Conservation (phyloP, 2,113 vertebrate genomes). For the Poicephalus meyeri region DNA sequence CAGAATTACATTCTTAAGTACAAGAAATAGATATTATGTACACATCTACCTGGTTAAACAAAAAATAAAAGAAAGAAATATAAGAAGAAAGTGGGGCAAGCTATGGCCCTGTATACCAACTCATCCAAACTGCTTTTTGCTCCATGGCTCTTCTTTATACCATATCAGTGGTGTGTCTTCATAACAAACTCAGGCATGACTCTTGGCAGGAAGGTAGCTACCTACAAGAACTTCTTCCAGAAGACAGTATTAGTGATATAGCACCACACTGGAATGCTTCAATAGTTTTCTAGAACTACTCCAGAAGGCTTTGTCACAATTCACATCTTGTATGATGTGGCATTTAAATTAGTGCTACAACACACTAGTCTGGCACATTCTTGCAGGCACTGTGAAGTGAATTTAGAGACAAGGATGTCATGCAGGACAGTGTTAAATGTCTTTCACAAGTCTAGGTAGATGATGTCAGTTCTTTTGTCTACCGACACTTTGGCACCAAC, state of each 20-base stretch:
- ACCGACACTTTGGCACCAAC: neutral
- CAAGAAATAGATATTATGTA: neutral
- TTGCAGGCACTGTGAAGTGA: neutral
- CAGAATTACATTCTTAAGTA: neutral
- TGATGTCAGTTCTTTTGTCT: neutral
- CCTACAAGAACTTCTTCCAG: neutral
- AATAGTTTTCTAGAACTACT: neutral
- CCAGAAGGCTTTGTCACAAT: neutral
- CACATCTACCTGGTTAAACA: neutral
- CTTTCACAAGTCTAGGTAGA: neutral
- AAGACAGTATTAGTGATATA: neutral
- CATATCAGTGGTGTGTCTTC: neutral
- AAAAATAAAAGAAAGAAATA: neutral
- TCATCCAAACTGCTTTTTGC: neutral
- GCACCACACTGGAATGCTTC: neutral
- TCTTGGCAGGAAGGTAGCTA: neutral
- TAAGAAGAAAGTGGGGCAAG: neutral
- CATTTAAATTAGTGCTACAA: neutral
- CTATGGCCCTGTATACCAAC: fast-evolving
- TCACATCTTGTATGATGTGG: neutral
- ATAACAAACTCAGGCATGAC: too few species aligned
- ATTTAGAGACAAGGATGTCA: neutral
- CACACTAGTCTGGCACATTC: neutral
- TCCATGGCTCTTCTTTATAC: neutral
- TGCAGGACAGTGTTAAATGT: neutral